Base-by-base conservation (phyloP, 2,113 vertebrate species). In the Chaetops frenatus region DNA sequence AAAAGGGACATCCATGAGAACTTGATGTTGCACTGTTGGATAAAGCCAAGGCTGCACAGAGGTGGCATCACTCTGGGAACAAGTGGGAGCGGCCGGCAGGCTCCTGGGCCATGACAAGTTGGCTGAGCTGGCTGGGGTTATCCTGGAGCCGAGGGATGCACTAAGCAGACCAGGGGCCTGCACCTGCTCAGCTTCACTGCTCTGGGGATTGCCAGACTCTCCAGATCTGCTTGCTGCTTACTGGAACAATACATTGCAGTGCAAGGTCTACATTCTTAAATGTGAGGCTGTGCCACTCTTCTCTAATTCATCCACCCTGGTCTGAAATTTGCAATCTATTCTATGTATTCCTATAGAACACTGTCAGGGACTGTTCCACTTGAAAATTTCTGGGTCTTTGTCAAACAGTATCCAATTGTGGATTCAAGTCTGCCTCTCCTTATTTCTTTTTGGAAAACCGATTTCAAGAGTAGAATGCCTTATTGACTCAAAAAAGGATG, bases 121-220 rank as follows among this genome's bases (percentile, higher is more conserved):
- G 69, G 28, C 48, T 77, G 54, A 73, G 58, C 64, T 73, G 74
- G 17, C 23, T 78, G 56, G 81, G 40, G 33, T 64, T 77, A 4
- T 62, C 44, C 50, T 33, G 15, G 3, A 1, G 38, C 53, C 5
- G 6, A 29, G 48, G 31, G 33, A 35, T 27, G 35, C 0, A 0
- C 31, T 27, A 10, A 57, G 53, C 57, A 67, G 31, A 53, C 12
- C 48, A 51, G 8, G 2, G 44, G 16, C 27, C 57, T 53, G 28
- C 36, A 20, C 17, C 42, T 45, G 35, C 38, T 86, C 35, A 47
- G 44, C 38, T 13, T 67, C 67, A 25, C 40, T 47, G 33, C 54
- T 35, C 0, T 20, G 7, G 36, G 54, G 23, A 6, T 31, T 57
- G 29, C 54, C 87, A 54, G 6, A 12, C 25, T 36, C 25, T 36